A percentile compares a stretch with the other conserved stretches of the same genome.
Conservation (phyloP, 2,888 invertebrate species). For the Rhorus exstirpatorius region DNA sequence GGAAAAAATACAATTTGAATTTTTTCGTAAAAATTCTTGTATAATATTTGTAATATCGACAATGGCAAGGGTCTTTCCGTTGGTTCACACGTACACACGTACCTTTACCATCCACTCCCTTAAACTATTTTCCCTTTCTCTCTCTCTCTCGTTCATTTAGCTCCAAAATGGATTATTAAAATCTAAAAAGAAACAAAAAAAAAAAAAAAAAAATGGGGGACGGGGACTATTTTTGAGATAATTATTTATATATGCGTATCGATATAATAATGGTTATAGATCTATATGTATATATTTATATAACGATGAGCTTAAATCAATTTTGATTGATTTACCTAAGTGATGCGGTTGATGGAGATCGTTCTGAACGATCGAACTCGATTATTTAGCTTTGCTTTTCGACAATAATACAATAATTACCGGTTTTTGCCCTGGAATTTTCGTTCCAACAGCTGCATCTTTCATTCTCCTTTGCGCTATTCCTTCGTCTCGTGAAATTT, state of each 20-base stretch:
- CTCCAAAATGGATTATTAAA: constrained; percentile 42
- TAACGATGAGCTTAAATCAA: constrained; percentile 80
- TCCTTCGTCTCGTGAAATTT: constrained; percentile 29
- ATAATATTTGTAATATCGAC: constrained; percentile 34
- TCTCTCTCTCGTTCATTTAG: constrained; percentile 26
- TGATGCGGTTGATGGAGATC: constrained; percentile 49
- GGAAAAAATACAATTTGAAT: constrained; percentile 1
- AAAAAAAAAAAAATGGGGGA: constrained; percentile 52
- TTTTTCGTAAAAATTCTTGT: constrained; percentile 16
- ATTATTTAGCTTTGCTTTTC: constrained; percentile 48
- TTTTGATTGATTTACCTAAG: constrained; percentile 81
- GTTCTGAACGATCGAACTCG: constrained; percentile 60
- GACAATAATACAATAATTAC: constrained; percentile 64
- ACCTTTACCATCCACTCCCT: constrained; percentile 19
- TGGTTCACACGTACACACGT: constrained; percentile 8
- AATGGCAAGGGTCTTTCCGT: constrained; percentile 14
- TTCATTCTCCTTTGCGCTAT: constrained; percentile 17
- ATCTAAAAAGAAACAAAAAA: too few relatives aligned
- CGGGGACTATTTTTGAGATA: constrained; percentile 52
- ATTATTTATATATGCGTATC: constrained; percentile 47
- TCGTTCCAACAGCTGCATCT: constrained; percentile 24
- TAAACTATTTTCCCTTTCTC: constrained; percentile 38
- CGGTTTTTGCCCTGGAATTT: constrained; percentile 45
- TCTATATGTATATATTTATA: constrained; percentile 57
- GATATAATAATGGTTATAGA: constrained; percentile 43